Percentiles rank a stretch among this genome's conserved stretches.
These are phyloP conservation scores for Anas platyrhynchos DNA, from an alignment of 2,113 vertebrate genomes.

Conservation along the genomic window DNA sequence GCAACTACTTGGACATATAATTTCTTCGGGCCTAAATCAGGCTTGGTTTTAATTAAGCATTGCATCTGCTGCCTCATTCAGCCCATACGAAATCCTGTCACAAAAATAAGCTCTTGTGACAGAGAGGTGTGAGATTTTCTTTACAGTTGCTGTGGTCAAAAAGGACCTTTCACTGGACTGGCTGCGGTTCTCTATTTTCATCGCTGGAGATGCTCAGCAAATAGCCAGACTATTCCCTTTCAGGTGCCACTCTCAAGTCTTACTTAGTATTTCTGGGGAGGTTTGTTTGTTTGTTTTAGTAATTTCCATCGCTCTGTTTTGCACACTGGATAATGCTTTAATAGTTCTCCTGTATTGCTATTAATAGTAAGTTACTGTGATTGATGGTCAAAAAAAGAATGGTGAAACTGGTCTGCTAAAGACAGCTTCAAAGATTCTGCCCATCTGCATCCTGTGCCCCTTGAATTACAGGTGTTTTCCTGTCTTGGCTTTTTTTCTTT, in stretches of 20 bases:
- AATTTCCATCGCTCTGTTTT: neutral
- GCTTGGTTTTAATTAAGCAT: neutral
- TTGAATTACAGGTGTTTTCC: neutral
- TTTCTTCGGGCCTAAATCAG: neutral
- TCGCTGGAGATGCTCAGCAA: neutral
- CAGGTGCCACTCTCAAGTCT: neutral
- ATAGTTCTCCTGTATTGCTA: neutral
- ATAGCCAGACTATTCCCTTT: neutral
- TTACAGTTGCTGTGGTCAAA: neutral
- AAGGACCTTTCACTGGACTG: neutral
- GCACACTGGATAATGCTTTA: neutral
- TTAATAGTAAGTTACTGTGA: constrained; percentile 10
- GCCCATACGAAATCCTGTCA: neutral
- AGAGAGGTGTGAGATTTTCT: neutral
- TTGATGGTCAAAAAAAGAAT: neutral
- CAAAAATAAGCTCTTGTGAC: neutral
- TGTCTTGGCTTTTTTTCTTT: constrained; percentile 12
- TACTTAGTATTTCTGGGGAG: neutral
- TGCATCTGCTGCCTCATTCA: neutral
- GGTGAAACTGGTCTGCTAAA: neutral
- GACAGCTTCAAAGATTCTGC: neutral
- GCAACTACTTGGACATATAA: neutral
- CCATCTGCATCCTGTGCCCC: constrained; percentile 14
- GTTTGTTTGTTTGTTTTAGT: neutral
- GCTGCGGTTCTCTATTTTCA: neutral